Evolutionary conservation across 2,888 invertebrate species (phyloP).

Genomic region (Stenolophus ochropezus): DNA sequence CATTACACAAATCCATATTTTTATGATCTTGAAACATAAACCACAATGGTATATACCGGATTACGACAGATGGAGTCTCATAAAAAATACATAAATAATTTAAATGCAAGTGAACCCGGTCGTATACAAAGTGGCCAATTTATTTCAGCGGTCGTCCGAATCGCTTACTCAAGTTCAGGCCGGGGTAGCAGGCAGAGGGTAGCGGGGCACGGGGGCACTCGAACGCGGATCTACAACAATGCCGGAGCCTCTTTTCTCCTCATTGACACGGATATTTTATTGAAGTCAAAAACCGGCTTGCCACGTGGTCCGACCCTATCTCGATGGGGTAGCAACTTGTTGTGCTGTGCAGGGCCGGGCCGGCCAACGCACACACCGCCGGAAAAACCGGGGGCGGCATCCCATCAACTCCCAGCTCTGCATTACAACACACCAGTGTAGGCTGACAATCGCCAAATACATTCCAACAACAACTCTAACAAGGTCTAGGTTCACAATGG

Average conservation of each 20-base stretch:
- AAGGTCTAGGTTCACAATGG: background rate
- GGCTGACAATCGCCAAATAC: background rate
- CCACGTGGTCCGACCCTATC: slow-evolving; percentile 55
- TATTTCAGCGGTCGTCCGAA: slow-evolving; percentile 59
- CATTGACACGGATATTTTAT: slow-evolving; percentile 61
- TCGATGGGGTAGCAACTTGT: slow-evolving; percentile 55
- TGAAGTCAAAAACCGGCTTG: slow-evolving; percentile 61
- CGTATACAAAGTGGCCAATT: slow-evolving; percentile 59
- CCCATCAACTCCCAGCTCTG: background rate
- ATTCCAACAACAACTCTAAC: background rate
- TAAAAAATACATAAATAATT: slow-evolving; percentile 59
- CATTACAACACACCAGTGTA: background rate
- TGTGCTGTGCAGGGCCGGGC: slow-evolving; percentile 27
- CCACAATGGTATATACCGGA: slow-evolving; percentile 49
- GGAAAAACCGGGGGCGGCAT: slow-evolving; percentile 1
- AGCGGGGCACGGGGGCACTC: background rate
- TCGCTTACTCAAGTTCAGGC: slow-evolving; percentile 56
- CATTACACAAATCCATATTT: slow-evolving; percentile 15
- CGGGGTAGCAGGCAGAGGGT: background rate
- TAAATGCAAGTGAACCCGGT: slow-evolving; percentile 57
- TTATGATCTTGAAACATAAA: slow-evolving; percentile 25
- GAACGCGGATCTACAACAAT: slow-evolving; percentile 52
- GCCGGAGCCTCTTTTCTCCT: slow-evolving; percentile 58
- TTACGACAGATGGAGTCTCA: slow-evolving; percentile 57
- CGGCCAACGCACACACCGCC: background rate